Evolutionary conservation across 2,113 vertebrate species (phyloP).

Genomic region (Ptilorrhoa leucosticta): DNA sequence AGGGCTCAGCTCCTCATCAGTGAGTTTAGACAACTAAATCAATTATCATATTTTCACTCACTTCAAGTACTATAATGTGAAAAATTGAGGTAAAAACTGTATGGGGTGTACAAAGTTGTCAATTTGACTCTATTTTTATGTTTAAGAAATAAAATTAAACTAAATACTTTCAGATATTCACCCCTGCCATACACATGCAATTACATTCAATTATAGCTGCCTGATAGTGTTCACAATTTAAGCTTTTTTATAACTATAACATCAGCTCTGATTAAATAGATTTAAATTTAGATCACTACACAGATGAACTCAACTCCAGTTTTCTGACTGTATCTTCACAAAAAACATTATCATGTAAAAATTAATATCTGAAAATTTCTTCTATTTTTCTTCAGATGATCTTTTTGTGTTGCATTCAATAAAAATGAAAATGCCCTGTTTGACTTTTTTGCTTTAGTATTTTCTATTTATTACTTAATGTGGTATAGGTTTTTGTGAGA

Average conservation of each 20-base stretch:
- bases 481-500: neutral
- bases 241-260: neutral
- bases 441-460: neutral
- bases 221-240: neutral
- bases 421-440: neutral
- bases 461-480: neutral
- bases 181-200: neutral
- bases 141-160: neutral
- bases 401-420: neutral
- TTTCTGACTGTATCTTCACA: neutral
- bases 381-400: neutral
- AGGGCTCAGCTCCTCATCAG: neutral
- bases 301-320: neutral
- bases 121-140: neutral
- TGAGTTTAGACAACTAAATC: neutral
- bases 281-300: neutral
- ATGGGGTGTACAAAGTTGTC: neutral
- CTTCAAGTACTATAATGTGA: neutral
- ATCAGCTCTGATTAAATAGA: neutral
- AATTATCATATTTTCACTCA: neutral
- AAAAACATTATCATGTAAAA: neutral
- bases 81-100: neutral
- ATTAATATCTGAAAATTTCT: neutral
- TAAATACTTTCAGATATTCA: neutral
- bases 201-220: neutral